Conservation (phyloP, 2,113 vertebrate species). For the Corvus hawaiiensis region DNA sequence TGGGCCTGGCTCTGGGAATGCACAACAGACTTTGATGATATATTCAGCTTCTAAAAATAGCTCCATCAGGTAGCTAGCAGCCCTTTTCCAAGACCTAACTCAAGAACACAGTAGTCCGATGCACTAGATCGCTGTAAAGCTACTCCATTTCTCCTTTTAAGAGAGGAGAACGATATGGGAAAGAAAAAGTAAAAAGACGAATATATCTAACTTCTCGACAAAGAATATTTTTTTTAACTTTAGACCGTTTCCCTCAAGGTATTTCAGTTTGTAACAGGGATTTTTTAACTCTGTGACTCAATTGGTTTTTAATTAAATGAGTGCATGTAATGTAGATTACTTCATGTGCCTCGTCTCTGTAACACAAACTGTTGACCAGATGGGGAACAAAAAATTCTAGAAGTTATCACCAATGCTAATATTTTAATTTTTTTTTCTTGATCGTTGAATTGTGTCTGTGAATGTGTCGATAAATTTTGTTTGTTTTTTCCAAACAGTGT, state of each 20-base stretch:
- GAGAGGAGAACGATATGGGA: not conserved
- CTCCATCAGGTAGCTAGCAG: not conserved
- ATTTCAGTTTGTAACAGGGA: not conserved
- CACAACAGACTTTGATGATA: not conserved
- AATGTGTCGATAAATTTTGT: not conserved
- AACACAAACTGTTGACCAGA: not conserved
- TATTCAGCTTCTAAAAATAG: conserved; percentile 39
- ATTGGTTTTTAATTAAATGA: not conserved
- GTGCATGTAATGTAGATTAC: not conserved
- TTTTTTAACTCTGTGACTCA: not conserved
- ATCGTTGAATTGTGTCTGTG: not conserved
- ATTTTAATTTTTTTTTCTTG: not conserved
- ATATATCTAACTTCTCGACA: not conserved
- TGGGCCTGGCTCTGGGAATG: not conserved
- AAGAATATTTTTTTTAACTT: not conserved
- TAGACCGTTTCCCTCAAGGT: not conserved
- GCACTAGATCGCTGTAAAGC: not conserved
- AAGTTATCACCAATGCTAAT: not conserved
- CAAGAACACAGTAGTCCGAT: not conserved
- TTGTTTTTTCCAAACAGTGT: not conserved
- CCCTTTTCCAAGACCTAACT: not conserved
- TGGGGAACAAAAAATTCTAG: not conserved
- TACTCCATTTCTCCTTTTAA: not conserved
- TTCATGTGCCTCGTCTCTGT: not conserved
- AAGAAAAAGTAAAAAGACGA: not conserved